Percentiles rank a stretch among this genome's conserved stretches.
Evolutionary conservation across 64 coral and sea anemone genomes (phyloP).

Genomic region (Montipora sp.): DNA sequence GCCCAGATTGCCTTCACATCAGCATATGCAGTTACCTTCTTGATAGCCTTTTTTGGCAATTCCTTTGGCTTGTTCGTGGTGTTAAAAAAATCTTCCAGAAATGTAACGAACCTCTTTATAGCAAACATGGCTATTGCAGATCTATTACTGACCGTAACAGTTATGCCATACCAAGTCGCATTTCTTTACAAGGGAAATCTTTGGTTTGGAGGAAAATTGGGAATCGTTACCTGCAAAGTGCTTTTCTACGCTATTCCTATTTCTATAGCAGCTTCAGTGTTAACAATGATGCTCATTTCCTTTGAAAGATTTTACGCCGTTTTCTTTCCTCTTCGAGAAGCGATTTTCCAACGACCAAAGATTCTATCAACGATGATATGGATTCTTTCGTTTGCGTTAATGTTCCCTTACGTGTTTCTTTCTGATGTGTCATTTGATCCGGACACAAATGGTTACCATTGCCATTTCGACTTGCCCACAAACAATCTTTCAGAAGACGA

Average conservation of each 20-base stretch:
- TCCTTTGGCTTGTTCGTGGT: not conserved
- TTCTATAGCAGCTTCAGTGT: constrained; percentile 47
- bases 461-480: not conserved
- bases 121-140: constrained; percentile 51
- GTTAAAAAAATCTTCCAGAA: not conserved
- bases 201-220: constrained; percentile 43
- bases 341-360: constrained; percentile 33
- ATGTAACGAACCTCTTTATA: not conserved
- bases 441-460: not conserved
- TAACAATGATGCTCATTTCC: constrained; percentile 57
- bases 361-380: constrained; percentile 36
- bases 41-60: not conserved
- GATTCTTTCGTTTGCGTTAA: not conserved
- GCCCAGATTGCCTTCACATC: not conserved
- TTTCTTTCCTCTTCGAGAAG: constrained; percentile 25
- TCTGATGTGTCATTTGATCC: not conserved
- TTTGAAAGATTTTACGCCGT: constrained; percentile 48
- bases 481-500: not conserved
- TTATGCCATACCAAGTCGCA: constrained; percentile 50
- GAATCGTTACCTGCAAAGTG: constrained; percentile 24
- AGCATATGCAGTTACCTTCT: not conserved
- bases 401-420: constrained; percentile 10
- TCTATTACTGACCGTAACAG: constrained; percentile 38
- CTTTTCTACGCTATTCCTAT: constrained; percentile 20
- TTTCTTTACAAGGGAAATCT: not conserved